Conservation (phyloP, 2,797 vertebrate genomes). For the Ciconia nigra region DNA sequence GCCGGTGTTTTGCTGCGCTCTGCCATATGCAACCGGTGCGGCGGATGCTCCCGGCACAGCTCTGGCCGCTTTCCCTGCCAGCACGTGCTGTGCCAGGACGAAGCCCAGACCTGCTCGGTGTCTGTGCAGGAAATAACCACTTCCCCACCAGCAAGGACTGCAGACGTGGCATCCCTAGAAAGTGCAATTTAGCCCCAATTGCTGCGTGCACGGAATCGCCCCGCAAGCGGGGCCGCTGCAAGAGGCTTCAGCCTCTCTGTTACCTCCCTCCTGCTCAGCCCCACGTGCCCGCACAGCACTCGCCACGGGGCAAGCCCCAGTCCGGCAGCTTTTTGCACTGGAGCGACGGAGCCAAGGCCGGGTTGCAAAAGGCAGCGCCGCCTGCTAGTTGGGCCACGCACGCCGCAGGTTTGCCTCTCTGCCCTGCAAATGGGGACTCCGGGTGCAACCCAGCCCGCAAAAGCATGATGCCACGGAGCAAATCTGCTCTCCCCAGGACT, state of each 20-base stretch:
- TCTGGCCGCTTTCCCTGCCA: not conserved
- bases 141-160: not conserved
- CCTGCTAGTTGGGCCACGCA: fast-evolving
- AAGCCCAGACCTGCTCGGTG: not conserved
- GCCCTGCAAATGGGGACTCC: not conserved
- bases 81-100: fast-evolving
- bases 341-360: not conserved
- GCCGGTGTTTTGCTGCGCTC: fast-evolving
- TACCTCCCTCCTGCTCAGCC: not conserved
- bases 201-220: not conserved
- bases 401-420: fast-evolving
- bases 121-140: not conserved
- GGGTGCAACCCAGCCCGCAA: not conserved
- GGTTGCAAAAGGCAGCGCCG: not conserved
- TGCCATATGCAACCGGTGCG: fast-evolving
- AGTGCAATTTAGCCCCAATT: fast-evolving
- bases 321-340: fast-evolving
- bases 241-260: not conserved
- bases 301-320: not conserved
- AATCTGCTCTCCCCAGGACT: not conserved
- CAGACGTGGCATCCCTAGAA: not conserved
- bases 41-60: not conserved
- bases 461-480: fast-evolving
- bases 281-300: fast-evolving
- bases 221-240: fast-evolving